Evolutionary conservation across 2,797 vertebrate genomes (phyloP).

Genomic region (Nasua narica): DNA sequence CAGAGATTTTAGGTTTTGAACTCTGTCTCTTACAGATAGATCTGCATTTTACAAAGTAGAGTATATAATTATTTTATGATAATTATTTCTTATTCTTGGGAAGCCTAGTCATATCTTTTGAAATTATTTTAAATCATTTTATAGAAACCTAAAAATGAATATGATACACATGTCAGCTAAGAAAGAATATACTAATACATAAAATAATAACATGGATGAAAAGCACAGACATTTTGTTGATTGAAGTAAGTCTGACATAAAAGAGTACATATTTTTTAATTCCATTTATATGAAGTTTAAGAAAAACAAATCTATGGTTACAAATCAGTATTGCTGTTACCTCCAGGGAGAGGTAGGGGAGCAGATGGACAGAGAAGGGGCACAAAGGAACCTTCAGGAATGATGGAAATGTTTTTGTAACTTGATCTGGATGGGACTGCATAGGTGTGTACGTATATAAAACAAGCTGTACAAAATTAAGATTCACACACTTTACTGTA

Average conservation of each 20-base stretch:
- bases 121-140: not conserved
- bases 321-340: not conserved
- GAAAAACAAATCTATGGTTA: not conserved
- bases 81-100: not conserved
- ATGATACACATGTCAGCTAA: not conserved
- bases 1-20: slow-evolving; percentile 29
- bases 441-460: not conserved
- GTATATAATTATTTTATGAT: not conserved
- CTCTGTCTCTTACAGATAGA: not conserved
- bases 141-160: not conserved
- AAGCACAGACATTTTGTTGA: not conserved
- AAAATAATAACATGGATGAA: not conserved
- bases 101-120: not conserved
- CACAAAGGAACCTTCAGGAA: not conserved
- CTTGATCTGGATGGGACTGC: not conserved
- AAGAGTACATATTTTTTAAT: not conserved
- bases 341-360: not conserved
- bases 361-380: not conserved
- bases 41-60: not conserved
- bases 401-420: not conserved
- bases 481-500: not conserved
- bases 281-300: not conserved
- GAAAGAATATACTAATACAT: not conserved
- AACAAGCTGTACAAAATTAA: not conserved
- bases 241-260: not conserved